A percentile compares a stretch with the other conserved stretches of the same genome.
These are phyloP conservation scores for Seriola aureovittata DNA, from an alignment of 2,113 vertebrate species.

Conservation along the genomic window DNA sequence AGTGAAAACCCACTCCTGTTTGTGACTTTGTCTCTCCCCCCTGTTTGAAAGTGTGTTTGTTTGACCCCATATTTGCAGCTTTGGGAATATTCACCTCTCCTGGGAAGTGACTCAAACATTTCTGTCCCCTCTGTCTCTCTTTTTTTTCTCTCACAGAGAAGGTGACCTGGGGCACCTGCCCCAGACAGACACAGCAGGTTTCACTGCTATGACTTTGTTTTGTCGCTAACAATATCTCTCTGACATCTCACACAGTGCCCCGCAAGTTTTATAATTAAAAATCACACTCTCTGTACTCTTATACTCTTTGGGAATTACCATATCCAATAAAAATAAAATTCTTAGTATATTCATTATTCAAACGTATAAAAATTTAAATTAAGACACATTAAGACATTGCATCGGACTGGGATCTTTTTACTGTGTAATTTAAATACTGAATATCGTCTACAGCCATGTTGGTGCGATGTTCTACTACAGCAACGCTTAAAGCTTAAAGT, in stretches of 20 bases:
- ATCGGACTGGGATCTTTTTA: neutral
- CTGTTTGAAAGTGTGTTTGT: slow-evolving; percentile 2
- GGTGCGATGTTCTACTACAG: neutral
- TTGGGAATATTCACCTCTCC: slow-evolving; percentile 47
- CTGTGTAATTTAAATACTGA: neutral
- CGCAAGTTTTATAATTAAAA: slow-evolving; percentile 13
- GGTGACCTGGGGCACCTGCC: slow-evolving; percentile 56
- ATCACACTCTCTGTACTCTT: neutral
- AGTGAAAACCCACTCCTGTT: neutral
- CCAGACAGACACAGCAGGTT: slow-evolving; percentile 55
- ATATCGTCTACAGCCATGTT: neutral
- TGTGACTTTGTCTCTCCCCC: neutral
- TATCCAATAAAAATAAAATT: neutral
- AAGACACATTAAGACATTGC: neutral
- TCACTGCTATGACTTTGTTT: slow-evolving; percentile 54
- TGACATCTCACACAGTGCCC: neutral
- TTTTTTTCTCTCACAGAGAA: slow-evolving; percentile 4
- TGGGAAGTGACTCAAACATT: slow-evolving; percentile 49
- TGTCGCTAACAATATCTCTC: neutral
- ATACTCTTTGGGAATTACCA: neutral
- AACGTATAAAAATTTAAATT: too few relatives aligned
- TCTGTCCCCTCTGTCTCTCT: slow-evolving; percentile 21
- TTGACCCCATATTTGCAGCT: slow-evolving; percentile 28
- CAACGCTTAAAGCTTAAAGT: neutral
- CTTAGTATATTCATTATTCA: too few relatives aligned